Base-by-base conservation (phyloP, 2,113 vertebrate genomes). In the Epinephelus cyanopodus region DNA sequence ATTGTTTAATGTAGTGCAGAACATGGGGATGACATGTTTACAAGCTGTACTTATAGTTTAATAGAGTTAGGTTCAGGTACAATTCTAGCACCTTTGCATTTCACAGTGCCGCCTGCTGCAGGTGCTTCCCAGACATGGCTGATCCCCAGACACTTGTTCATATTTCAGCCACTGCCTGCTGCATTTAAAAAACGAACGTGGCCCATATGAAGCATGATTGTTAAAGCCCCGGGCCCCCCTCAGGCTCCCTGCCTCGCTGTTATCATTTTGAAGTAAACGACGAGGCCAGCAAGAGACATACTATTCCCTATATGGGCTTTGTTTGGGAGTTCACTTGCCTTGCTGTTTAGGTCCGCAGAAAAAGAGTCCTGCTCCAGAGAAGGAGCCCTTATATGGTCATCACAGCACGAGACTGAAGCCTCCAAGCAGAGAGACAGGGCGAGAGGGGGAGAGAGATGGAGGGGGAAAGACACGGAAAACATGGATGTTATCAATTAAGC, bases 221-320 rank as follows among this genome's bases (percentile, higher is more conserved):
- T 90, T 85, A 86, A 92, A 93, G 70, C n/a, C 74, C 80, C 33
- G 7, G 60, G 63, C 71, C 85, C 73, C 81, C 88, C 77, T 85
- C 68, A 23, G 73, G 48, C 75, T 81, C 86, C 67, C 80, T 83
- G 89, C 90, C 83, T 92, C 66, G 79, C 88, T 94, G 95, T 96
- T 95, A 95, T 96, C 94, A 92, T 95, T 95, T 92, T 91, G 88
- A 90, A 93, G 89, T 96, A 95, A 95, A 95, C 90, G 91, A 87
- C 87, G 27, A 89, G 91, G 88, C 86, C 71, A 68, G 92, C 93
- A 90, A 92, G 93, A 95, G 96, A 95, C 92, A 93, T 91, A 79
- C 94, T 95, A 95, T 97, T 97, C 98, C 97, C 96, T 99, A 99
- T 96, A 99, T 97, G 98, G 98, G 95, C 96, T 97, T 97, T 97